Base-by-base conservation (phyloP, 2,113 vertebrate species). In the Cepphus grylle region DNA sequence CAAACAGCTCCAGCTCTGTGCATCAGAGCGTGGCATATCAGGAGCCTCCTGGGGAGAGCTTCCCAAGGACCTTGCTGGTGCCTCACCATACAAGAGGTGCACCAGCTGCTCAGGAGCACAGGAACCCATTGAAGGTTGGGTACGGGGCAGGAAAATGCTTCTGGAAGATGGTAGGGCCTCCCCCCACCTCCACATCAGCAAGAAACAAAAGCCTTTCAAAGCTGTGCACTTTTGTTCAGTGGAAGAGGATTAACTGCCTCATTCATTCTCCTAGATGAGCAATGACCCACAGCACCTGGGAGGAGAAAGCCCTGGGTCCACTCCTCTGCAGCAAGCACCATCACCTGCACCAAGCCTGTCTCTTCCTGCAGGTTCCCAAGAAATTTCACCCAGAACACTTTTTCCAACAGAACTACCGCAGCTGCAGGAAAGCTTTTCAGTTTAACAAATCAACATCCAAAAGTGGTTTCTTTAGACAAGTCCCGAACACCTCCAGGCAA, bases 51-150 rank as follows among this genome's bases (percentile, higher is more conserved):
- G 4, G 21, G 12, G 26, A 78, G 73, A 29, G 13, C 45, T 90
- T 58, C 47, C 29, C 2, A 2, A 74, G n/a, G 36, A 76, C 26
- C 23, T 61, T 70, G 15, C 27, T 58, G 30, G 32, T 62, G 11
- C 12, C 27, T 85, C 13, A 21, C 20, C 17, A 47, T 11, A n/a
- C 13, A 84, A 72, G 17, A 55, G 0, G 0, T 14, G 9, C 49
- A 32, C 42, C 56, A 62, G 34, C 34, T 43, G 49, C 47, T 62
- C 21, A 43, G 43, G 26, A 76, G 58, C 21, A 71, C 27, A 74
- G 61, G 26, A 88, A 67, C 12, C 21, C 47, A 40, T 14, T 19
- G 50, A 70, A 81, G 30, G 19, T 4, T 43, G 20, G 36, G 13
- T 32, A 70, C 22, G 1, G 7, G 27, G 32, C 17, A 65, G 40